phyloP scores from a whole-genome alignment of 2,797 vertebrate species.

The Sebastes cheni region DNA sequence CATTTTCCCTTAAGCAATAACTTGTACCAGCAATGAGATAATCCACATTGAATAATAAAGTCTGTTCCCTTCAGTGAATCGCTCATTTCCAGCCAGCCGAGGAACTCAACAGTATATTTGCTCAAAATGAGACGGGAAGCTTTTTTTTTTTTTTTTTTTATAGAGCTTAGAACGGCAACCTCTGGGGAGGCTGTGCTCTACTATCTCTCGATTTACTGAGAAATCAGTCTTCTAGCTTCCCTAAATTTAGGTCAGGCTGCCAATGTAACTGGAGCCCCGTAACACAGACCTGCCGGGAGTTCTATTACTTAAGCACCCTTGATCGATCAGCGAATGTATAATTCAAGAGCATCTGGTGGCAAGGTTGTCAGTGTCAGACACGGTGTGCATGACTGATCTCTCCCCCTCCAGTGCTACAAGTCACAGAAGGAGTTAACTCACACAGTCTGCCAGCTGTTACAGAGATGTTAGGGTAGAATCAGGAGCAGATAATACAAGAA shows the following conservation, averaged over 20 bases:
- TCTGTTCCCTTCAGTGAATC: slow-evolving; percentile 17
- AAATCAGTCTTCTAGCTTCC: slow-evolving; percentile 58
- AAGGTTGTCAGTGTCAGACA: slow-evolving; percentile 79
- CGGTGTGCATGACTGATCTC: slow-evolving; percentile 71
- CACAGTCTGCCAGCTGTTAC: slow-evolving; percentile 50
- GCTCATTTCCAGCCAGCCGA: slow-evolving; percentile 21
- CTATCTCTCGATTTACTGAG: slow-evolving; percentile 65
- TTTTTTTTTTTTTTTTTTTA: slow-evolving; percentile 25
- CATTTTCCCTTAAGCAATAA: slow-evolving; percentile 10
- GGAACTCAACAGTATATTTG: slow-evolving; percentile 32
- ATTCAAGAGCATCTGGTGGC: slow-evolving; percentile 80
- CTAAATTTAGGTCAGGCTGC: slow-evolving; percentile 79
- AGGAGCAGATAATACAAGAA: slow-evolving; percentile 44
- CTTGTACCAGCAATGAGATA: slow-evolving; percentile 22
- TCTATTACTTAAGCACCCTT: slow-evolving; percentile 81
- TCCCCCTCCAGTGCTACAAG: slow-evolving; percentile 38
- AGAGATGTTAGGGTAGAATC: slow-evolving; percentile 36
- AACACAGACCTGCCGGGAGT: slow-evolving; percentile 65
- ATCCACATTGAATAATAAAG: slow-evolving; percentile 32
- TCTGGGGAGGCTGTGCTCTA: slow-evolving; percentile 53
- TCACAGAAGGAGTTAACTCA: slow-evolving; percentile 67
- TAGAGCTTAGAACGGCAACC: slow-evolving; percentile 21
- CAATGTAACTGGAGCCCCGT: slow-evolving; percentile 64
- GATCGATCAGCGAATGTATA: slow-evolving; percentile 80
- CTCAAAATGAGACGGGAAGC: slow-evolving; percentile 46